Base-by-base conservation (phyloP, 2,888 invertebrate genomes). In the Aphidius colemani region DNA sequence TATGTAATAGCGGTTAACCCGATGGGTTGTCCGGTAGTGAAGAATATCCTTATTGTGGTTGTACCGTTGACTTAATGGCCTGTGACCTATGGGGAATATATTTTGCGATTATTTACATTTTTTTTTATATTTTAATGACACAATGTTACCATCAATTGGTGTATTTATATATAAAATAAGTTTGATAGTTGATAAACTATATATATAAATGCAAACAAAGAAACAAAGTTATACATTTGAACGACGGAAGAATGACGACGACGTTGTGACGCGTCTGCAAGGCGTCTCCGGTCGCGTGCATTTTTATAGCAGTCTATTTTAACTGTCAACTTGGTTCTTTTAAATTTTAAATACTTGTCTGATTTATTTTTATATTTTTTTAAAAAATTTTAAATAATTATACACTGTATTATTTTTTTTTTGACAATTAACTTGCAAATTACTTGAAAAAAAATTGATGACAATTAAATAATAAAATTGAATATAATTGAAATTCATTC, bases 261-360 rank as follows among this genome's bases (percentile, higher is more conserved):
- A 76, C 76, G 74, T 68, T 71, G 71, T 70, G 77, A 76, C 77
- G 78, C 76, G 79, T 73, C 80, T 75, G 77, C 74, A 74, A 72
- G 77, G 70, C 77, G 76, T 80, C 77, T 80, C 80, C 80, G 81
- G 81, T 81, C 81, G 77, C 80, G 81, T 81, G 81, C 74, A 30
- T 30, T 79, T 77, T 76, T 78, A 78, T 74, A 69, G 73, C 72
- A 71, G 66, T 72, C 11, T 55, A 50, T 51, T 53, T 50, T 46
- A 18, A 48, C 59, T 62, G 30, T 11, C 43, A 44, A 58, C 18
- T 43, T 66, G 30, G 5, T 58, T 62, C 66, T 59, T 71, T 72
- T 69, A 71, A 76, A 72, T 73, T 74, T 68, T 66, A 70, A 74
- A 74, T 68, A 53, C 49, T 61, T 50, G 45, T 46, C 13, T 18